Evolutionary conservation across 1,140 invertebrate species (phyloP), one percentile per base, ranked within the genome.

Genomic region (Psix sp.): DNA sequence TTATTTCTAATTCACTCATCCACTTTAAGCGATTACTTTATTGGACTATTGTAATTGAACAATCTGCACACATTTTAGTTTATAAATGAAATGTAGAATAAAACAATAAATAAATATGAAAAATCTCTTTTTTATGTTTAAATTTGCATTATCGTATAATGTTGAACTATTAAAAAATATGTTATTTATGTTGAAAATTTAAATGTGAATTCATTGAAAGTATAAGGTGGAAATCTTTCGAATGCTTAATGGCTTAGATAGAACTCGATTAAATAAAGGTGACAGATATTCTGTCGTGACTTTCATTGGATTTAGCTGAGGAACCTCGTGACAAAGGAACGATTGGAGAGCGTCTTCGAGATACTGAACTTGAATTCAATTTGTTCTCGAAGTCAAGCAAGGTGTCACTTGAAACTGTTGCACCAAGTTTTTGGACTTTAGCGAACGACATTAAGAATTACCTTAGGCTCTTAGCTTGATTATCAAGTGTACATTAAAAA

Each of bases 311-410:
- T 56, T 54, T 62, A 46, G 39, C 17, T 18, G 39, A 43, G 56
- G 35, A 74, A 76, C 56, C 71, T 71, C 7, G 24, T 35, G 57
- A 76, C 71, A 67, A 76, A 62, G 57, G 54, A 36, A 29, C 14
- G 43, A 20, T 16, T 29, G 17, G 24, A 6, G 18, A 20, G 29
- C 68, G 62, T 40, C 65, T 72, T 57, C 36, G 42, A 40, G 38
- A 18, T 11, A 43, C 60, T 15, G 51, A 76, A 76, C 38, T 74
- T 74, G 45, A 48, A 76, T 78, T 72, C 65, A 72, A 76, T 76
- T 76, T 76, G 26, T 73, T 67, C 60, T 42, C 11, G n/a, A 40
- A 15, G 20, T 38, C 26, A 7, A 14, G 13, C 38, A 51, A 57
- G 43, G 54, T 73, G 60, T 73, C 48, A 39, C 40, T 52, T 13